Conservation (phyloP, 2,888 invertebrate genomes). For the Augiades crinisus region DNA sequence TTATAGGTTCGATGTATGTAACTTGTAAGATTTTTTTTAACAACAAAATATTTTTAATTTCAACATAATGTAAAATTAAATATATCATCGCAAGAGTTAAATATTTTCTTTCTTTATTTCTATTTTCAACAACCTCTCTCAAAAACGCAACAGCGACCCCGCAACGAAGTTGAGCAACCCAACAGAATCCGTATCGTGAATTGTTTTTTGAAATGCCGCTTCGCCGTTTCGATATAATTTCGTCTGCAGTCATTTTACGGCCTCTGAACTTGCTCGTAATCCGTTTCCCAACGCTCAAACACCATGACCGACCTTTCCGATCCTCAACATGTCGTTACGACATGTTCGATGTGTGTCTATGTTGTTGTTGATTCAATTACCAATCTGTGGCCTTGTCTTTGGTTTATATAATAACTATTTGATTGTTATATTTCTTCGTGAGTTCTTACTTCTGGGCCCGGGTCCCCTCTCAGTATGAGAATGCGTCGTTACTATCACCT, state of each 20-base stretch:
- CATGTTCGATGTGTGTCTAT: conserved; percentile 8
- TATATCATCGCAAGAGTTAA: too few relatives aligned
- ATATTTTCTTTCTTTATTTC: too few relatives aligned
- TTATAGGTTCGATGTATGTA: too few relatives aligned
- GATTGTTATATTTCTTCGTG: too few relatives aligned
- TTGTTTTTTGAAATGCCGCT: conserved; percentile 25
- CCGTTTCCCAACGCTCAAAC: conserved; percentile 39
- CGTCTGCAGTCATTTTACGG: conserved; percentile 45
- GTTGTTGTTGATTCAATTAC: conserved; percentile 12
- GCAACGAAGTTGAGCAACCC: conserved; percentile 8
- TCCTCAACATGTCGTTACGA: conserved; percentile 17
- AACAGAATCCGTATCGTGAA: conserved; percentile 9
- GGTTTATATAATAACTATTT: background rate
- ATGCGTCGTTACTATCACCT: too few relatives aligned
- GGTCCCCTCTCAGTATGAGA: too few relatives aligned
- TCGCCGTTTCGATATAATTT: conserved; percentile 31
- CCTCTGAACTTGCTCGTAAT: conserved; percentile 33
- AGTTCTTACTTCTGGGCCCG: too few relatives aligned
- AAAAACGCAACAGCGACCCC: background rate
- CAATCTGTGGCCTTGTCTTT: background rate
- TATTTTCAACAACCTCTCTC: too few relatives aligned
- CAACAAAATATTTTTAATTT: too few relatives aligned
- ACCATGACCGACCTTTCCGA: conserved; percentile 43
- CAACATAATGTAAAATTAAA: too few relatives aligned
- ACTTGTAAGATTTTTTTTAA: too few relatives aligned